Evolutionary conservation across 2,113 vertebrate species (phyloP), one percentile per base, ranked within the genome.

Genomic region (human (Homo sapiens)): DNA sequence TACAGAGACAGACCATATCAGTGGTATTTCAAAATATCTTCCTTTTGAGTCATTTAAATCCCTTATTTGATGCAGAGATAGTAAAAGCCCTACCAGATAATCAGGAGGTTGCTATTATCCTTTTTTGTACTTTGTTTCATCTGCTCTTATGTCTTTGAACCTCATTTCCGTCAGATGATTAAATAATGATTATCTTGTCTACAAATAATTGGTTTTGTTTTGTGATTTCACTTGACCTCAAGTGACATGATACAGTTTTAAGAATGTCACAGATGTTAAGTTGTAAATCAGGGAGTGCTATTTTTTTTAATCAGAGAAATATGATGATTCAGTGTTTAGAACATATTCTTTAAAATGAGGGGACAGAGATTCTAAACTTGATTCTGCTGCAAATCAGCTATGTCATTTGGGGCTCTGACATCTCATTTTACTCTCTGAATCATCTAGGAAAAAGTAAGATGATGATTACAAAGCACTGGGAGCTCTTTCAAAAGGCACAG

Each of bases 191-290:
- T 93, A 95, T 52, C 64, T 93, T 90, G 22, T 90, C 89, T 93
- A 55, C 64, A 94, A 96, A 94, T 96, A 86, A 96, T 87, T 96
- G 76, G n/a, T 90, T 97, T 96, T 85, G 48, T 93, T 96, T 80
- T 90, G 32, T 93, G n/a, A 20, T 72, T 93, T 73, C 40, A 80
- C 68, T 94, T 96, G 73, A 93, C 61, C 78, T 73, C 68, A 4
- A 55, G 52, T 76, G 90, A 89, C 78, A 84, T 18, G 14, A 84
- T 84, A 5, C 16, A 61, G n/a, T 86, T 95, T 78, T 95, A 93
- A 93, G 75, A 79, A 88, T 87, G 48, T 50, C 22, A 94, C 55
- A 14, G 38, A 89, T 85, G 27, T 81, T 90, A 94, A 70, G 5
- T 2, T 89, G 38, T 45, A 66, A 93, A 89, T 48, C n/a, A 80